Evolutionary conservation across 1,140 invertebrate genomes (phyloP).

Genomic region (Hylyphantes graminicola): DNA sequence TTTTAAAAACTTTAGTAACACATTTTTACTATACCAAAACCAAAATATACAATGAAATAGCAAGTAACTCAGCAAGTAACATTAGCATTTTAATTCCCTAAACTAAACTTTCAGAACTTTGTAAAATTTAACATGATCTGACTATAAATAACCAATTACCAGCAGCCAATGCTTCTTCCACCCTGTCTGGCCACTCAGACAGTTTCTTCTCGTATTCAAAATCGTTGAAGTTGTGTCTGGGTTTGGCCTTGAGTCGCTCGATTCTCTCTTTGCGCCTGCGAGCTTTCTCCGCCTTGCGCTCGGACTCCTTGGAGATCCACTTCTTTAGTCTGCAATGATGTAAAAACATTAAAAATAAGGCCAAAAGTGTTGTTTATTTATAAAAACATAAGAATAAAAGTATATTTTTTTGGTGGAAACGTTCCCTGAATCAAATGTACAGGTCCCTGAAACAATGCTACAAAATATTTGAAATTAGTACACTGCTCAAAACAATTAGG

Average conservation of each 20-base stretch:
- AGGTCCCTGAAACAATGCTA: too few species aligned
- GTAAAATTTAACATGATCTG: neutral
- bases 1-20: too few species aligned
- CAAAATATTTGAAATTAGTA: too few species aligned
- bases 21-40: too few species aligned
- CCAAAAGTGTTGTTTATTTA: neutral
- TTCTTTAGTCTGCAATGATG: slow-evolving; percentile 75
- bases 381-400: neutral
- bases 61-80: too few species aligned
- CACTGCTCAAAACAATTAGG: too few species aligned
- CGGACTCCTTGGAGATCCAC: slow-evolving; percentile 86
- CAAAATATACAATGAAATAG: too few species aligned
- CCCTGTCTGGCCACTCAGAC: slow-evolving; percentile 79
- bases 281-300: slow-evolving; percentile 75
- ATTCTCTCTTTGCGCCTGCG: slow-evolving; percentile 83
- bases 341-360: neutral
- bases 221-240: slow-evolving; percentile 73
- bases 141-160: slow-evolving; percentile 68
- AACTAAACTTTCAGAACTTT: neutral
- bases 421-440: too few species aligned
- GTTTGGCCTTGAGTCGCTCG: slow-evolving; percentile 72
- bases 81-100: neutral
- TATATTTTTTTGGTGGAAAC: neutral
- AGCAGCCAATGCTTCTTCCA: slow-evolving; percentile 84
- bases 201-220: slow-evolving; percentile 81